These are phyloP conservation scores for Heteractis magnifica DNA, from an alignment of 92 coral and sea anemone genomes.

Conservation along the genomic window DNA sequence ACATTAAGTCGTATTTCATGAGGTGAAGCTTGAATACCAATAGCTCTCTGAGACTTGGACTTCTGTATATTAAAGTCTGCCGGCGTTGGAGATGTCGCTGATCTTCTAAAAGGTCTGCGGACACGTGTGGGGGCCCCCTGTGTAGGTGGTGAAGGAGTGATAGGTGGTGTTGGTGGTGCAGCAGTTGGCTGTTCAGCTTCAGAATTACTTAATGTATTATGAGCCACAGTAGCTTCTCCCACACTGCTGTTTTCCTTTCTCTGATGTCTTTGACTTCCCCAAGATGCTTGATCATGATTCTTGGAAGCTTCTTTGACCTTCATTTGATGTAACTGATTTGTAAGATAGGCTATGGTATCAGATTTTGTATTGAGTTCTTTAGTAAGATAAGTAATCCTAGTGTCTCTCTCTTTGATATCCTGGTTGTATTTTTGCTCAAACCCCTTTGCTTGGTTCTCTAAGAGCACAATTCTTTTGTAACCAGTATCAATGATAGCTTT, in stretches of 20 bases:
- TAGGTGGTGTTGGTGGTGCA: constrained; percentile 29
- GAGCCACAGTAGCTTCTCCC: constrained; percentile 14
- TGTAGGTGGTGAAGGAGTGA: constrained; percentile 85
- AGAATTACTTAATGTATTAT: not conserved
- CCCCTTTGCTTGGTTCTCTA: constrained; percentile 70
- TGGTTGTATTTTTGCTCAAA: constrained; percentile 68
- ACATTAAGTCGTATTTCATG: constrained; percentile 78
- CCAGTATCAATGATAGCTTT: constrained; percentile 75
- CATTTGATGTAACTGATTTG: constrained; percentile 84
- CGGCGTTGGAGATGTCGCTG: constrained; percentile 70
- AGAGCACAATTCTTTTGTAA: constrained; percentile 62
- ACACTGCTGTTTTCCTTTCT: constrained; percentile 16
- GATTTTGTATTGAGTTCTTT: constrained; percentile 90
- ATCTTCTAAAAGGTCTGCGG: constrained; percentile 67
- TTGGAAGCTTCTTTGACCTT: constrained; percentile 71
- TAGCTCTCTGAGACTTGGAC: constrained; percentile 65
- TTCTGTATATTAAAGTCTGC: constrained; percentile 56
- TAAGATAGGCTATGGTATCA: constrained; percentile 87
- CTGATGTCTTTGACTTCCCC: constrained; percentile 17
- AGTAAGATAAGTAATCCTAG: constrained; percentile 55
- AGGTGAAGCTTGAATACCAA: constrained; percentile 90
- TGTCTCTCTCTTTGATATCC: constrained; percentile 63
- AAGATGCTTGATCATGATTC: constrained; percentile 41
- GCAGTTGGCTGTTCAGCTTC: constrained; percentile 1
- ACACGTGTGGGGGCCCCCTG: constrained; percentile 65